Percentiles rank a stretch among this genome's conserved stretches.
phyloP scores from a whole-genome alignment of 2,797 vertebrate genomes.

The Lophotriccus pileatus region DNA sequence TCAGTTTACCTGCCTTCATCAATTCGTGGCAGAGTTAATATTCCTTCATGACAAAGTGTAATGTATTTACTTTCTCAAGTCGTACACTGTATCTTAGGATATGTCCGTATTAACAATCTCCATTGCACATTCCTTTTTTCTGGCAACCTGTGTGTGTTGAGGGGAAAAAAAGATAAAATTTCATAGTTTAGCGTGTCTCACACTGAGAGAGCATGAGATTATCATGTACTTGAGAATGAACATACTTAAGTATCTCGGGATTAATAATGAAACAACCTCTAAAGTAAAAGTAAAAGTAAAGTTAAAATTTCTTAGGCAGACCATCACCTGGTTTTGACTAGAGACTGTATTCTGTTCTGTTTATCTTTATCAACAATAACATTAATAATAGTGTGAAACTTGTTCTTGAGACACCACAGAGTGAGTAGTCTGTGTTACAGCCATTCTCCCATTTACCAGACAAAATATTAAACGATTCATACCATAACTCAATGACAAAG shows the following conservation, averaged over 20 bases:
- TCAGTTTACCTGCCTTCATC: slow-evolving; percentile 60
- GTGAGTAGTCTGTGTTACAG: background rate
- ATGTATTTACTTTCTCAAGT: background rate
- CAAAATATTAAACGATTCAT: background rate
- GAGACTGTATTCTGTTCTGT: background rate
- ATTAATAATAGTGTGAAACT: background rate
- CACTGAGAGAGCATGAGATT: background rate
- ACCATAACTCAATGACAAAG: background rate
- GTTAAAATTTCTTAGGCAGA: background rate
- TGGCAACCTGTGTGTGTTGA: background rate
- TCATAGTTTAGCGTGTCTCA: background rate
- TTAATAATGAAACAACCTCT: background rate
- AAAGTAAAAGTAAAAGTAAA: background rate
- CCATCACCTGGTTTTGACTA: background rate
- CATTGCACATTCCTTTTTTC: background rate
- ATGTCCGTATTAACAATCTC: slow-evolving; percentile 3
- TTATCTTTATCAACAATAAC: background rate
- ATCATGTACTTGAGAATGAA: background rate
- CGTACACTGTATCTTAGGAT: background rate
- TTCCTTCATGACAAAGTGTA: background rate
- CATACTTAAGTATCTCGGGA: background rate
- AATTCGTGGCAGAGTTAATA: background rate
- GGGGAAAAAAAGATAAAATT: background rate
- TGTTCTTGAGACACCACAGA: background rate
- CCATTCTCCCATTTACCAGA: background rate